phyloP scores from a whole-genome alignment of 2,797 vertebrate species.

The Fratercula arctica region DNA sequence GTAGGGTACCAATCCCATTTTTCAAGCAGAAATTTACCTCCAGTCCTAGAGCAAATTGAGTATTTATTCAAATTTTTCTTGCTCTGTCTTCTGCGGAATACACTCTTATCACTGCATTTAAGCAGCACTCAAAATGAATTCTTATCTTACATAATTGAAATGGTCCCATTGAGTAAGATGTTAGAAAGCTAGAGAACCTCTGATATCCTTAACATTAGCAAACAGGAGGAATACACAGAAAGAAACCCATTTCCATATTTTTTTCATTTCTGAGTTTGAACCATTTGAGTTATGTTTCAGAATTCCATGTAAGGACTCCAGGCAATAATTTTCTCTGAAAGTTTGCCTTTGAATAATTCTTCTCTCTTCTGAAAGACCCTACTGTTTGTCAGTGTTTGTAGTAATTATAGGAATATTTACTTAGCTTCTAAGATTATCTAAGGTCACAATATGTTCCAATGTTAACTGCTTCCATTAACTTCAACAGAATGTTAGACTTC shows the following conservation, averaged over 20 bases:
- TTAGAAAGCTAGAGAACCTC: slow-evolving; percentile 19
- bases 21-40: slow-evolving; percentile 55
- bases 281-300: neutral
- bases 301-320: neutral
- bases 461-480: neutral
- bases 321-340: neutral
- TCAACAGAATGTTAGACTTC: neutral
- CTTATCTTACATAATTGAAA: slow-evolving; percentile 25
- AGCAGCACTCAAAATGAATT: slow-evolving; percentile 46
- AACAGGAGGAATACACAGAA: slow-evolving; percentile 24
- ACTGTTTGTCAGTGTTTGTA: neutral
- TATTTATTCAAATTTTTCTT: slow-evolving; percentile 63
- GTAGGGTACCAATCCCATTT: slow-evolving; percentile 6
- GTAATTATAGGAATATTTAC: neutral
- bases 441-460: neutral
- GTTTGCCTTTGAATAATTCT: neutral
- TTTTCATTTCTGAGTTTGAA: neutral
- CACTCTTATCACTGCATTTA: slow-evolving; percentile 1
- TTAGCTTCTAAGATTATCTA: neutral
- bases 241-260: neutral
- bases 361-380: neutral
- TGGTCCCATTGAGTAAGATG: neutral
- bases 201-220: slow-evolving; percentile 10
- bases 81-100: slow-evolving; percentile 35
- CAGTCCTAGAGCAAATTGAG: slow-evolving; percentile 45